Conservation (phyloP, 2,797 vertebrate species). For the Parambassis ranga region DNA sequence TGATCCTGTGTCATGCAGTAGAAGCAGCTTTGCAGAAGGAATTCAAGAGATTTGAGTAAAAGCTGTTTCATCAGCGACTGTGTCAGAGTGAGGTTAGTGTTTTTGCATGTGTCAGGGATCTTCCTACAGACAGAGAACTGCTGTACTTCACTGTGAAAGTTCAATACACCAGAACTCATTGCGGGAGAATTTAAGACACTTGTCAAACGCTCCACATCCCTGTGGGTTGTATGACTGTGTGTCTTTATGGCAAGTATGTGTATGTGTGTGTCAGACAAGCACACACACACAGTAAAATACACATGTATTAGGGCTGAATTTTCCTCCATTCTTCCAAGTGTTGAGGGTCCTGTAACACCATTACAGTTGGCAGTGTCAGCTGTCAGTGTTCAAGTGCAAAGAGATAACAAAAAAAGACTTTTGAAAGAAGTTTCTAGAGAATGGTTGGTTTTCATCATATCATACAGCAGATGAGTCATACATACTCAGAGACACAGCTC, state of each 20-base stretch:
- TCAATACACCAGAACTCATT: too few relatives aligned
- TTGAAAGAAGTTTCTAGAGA: neutral
- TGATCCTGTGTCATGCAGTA: neutral
- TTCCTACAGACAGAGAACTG: neutral
- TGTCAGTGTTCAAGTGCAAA: constrained; percentile 6
- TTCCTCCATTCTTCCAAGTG: neutral
- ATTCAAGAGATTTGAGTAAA: neutral
- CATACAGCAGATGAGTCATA: constrained; percentile 24
- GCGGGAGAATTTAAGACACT: neutral
- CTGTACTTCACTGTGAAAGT: neutral
- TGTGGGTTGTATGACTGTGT: neutral
- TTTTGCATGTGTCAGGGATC: neutral
- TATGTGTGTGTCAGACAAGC: neutral
- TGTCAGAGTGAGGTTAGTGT: neutral
- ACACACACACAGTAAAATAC: neutral
- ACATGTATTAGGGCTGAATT: neutral
- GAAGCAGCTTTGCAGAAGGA: too few relatives aligned
- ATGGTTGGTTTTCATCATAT: constrained; percentile 24
- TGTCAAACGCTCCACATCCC: constrained; percentile 1
- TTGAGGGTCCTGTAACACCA: neutral
- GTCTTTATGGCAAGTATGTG: neutral
- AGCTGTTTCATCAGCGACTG: neutral
- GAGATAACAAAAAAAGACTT: neutral
- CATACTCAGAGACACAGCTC: constrained; percentile 5
- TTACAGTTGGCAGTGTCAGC: neutral